These are phyloP conservation scores for Junco hyemalis DNA, from an alignment of 2,113 vertebrate species.

Conservation along the genomic window DNA sequence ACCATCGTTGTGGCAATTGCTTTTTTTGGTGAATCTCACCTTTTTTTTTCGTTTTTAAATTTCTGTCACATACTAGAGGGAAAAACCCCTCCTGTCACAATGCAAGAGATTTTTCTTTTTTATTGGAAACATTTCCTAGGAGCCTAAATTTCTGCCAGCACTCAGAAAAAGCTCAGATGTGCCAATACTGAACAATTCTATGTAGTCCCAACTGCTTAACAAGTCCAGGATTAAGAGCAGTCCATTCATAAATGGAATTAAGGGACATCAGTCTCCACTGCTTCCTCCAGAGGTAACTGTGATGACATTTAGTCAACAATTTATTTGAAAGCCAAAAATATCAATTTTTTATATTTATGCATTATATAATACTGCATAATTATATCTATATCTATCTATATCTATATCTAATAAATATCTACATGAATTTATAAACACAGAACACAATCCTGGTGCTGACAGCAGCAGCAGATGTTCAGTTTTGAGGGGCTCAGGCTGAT, in stretches of 20 bases:
- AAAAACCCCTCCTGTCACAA: neutral
- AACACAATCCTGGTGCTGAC: neutral
- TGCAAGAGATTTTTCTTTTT: neutral
- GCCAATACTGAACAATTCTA: neutral
- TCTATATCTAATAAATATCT: neutral
- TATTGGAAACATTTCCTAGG: neutral
- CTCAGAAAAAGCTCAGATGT: neutral
- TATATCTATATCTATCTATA: neutral
- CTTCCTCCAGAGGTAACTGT: neutral
- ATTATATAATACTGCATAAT: neutral
- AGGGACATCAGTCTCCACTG: neutral
- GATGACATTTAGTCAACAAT: neutral
- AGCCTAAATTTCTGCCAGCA: neutral
- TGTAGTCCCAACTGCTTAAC: neutral
- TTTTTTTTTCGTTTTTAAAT: neutral
- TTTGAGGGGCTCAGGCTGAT: neutral
- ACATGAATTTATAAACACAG: neutral
- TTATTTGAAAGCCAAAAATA: neutral
- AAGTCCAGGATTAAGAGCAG: neutral
- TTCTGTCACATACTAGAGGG: neutral
- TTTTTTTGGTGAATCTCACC: neutral
- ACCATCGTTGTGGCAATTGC: neutral
- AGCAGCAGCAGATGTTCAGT: neutral
- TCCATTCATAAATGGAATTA: neutral
- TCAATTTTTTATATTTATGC: neutral